These are phyloP conservation scores for Vombatus ursinus DNA, from an alignment of 2,113 vertebrate species.

Conservation along the genomic window DNA sequence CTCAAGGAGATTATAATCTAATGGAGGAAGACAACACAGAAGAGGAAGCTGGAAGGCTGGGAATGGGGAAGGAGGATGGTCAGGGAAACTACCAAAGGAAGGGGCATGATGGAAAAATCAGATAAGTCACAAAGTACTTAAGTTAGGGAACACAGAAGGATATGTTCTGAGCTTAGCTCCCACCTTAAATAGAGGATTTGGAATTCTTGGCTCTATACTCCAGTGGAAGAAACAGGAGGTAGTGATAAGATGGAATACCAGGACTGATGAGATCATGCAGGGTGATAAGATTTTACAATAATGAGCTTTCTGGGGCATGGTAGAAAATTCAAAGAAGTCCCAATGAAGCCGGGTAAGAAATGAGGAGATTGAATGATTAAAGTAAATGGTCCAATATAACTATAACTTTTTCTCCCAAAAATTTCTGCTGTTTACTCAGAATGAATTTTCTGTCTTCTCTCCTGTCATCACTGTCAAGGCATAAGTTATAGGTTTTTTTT, in stretches of 20 bases:
- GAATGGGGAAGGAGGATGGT: not conserved
- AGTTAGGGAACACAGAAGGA: not conserved
- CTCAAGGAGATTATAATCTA: not conserved
- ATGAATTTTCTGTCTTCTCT: not conserved
- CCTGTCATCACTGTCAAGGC: not conserved
- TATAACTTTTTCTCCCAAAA: too few relatives aligned
- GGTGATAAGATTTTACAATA: not conserved
- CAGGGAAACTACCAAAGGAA: not conserved
- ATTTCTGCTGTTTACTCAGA: not conserved
- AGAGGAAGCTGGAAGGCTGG: not conserved
- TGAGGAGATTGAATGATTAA: not conserved
- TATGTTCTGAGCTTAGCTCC: not conserved
- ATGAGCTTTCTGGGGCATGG: not conserved
- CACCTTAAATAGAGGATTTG: not conserved
- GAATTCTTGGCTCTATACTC: not conserved
- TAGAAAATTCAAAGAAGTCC: not conserved
- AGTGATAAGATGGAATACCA: not conserved
- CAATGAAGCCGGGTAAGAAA: not conserved
- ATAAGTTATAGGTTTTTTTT: not conserved
- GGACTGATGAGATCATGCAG: not conserved
- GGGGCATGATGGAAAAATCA: not conserved
- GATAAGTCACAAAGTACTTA: not conserved
- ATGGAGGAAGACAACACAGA: not conserved
- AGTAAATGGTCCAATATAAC: not conserved
- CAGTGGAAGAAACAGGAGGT: not conserved